Conservation (phyloP, 1,140 invertebrate species). For the Aporrectodea caliginosa region DNA sequence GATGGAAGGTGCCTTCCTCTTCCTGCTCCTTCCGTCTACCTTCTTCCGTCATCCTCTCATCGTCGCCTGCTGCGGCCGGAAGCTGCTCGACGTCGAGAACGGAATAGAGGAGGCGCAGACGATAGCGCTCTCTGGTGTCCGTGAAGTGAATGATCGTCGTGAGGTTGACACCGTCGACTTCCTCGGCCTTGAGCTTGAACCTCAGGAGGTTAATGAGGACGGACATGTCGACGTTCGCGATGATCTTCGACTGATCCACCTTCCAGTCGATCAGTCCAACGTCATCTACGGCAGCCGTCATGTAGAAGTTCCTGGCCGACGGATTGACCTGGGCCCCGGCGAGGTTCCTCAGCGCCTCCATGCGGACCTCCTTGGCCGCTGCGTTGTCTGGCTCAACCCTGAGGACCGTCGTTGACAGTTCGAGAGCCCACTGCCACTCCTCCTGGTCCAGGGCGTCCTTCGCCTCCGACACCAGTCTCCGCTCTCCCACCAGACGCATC, state of each 20-base stretch:
- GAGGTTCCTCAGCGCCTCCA: constrained; percentile 36
- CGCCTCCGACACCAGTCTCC: constrained; percentile 32
- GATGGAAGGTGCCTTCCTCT: not conserved
- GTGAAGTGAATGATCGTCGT: constrained; percentile 37
- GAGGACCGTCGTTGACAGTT: constrained; percentile 37
- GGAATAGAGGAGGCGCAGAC: constrained; percentile 37
- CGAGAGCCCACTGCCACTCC: constrained; percentile 45
- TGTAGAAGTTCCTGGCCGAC: constrained; percentile 43
- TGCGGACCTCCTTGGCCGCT: constrained; percentile 37
- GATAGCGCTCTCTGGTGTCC: constrained; percentile 30
- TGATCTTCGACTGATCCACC: constrained; percentile 22
- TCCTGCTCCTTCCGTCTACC: no score
- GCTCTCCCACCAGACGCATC: constrained; percentile 35
- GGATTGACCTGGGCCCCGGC: constrained; percentile 39
- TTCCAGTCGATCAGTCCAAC: constrained; percentile 29
- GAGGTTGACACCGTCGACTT: constrained; percentile 34
- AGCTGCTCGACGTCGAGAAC: constrained; percentile 35
- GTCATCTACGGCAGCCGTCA: constrained; percentile 40
- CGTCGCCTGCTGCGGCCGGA: no score
- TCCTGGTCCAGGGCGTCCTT: constrained; percentile 36
- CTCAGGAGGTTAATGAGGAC: constrained; percentile 34
- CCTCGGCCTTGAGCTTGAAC: constrained; percentile 39
- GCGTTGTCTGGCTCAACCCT: constrained; percentile 32
- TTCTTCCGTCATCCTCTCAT: no score
- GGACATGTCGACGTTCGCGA: constrained; percentile 34